These are phyloP conservation scores for Jacana jacana DNA, from an alignment of 2,113 vertebrate species.

Conservation along the genomic window DNA sequence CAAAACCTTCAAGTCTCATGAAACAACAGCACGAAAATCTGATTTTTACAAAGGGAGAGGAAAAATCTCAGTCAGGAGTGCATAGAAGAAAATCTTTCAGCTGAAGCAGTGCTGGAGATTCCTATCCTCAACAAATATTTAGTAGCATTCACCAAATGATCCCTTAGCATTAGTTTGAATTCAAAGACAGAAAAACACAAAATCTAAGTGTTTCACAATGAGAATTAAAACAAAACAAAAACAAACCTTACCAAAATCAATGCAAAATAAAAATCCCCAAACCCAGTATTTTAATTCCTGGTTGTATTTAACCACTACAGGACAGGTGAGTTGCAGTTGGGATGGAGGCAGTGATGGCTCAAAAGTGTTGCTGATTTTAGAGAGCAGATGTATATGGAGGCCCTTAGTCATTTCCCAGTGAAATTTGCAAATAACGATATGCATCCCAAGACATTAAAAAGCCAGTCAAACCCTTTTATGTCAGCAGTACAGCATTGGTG, in stretches of 20 bases:
- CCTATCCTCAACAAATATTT: neutral
- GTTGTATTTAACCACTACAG: neutral
- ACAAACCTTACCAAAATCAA: neutral
- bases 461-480: neutral
- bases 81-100: neutral
- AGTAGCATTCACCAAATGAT: neutral
- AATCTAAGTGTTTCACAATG: neutral
- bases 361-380: neutral
- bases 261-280: neutral
- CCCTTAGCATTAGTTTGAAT: neutral
- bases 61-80: neutral
- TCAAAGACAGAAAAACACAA: neutral
- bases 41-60: neutral
- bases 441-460: neutral
- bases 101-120: neutral
- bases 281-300: neutral
- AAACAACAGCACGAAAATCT: conserved; percentile 6
- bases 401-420: neutral
- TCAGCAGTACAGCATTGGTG: neutral
- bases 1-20: neutral
- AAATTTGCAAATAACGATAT: neutral
- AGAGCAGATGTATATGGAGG: neutral
- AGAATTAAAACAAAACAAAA: neutral
- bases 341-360: neutral
- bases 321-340: neutral